Conservation (phyloP, 37 sponge, comb jelly and placozoan species). For the Petrosia ficiformis region DNA sequence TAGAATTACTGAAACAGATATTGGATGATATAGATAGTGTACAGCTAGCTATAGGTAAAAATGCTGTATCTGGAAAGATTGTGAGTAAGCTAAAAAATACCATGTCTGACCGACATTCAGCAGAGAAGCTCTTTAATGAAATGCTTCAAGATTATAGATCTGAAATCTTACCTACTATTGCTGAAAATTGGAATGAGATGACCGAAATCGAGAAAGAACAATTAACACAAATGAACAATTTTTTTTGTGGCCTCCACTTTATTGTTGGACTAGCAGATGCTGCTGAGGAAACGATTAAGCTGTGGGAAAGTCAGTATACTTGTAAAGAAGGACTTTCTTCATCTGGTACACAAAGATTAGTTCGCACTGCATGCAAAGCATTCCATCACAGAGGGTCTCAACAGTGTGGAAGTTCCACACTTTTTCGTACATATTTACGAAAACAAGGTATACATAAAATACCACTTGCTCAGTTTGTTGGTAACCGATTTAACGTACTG, state of each 20-base stretch:
- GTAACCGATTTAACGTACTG: conserved; percentile 39
- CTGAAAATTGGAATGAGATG: conserved; percentile 6
- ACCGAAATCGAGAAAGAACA: conserved; percentile 2
- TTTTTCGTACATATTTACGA: neutral
- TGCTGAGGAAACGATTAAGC: conserved; percentile 10
- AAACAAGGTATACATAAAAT: conserved; percentile 1
- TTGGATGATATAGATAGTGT: conserved; percentile 36
- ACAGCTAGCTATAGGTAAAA: too few species aligned
- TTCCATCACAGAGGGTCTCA: neutral
- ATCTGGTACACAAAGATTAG: too few species aligned
- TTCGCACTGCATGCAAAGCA: neutral
- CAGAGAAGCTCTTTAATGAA: too few species aligned
- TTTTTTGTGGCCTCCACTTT: too few species aligned
- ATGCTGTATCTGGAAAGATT: too few species aligned
- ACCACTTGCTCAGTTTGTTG: conserved; percentile 19
- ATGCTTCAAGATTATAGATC: conserved; percentile 9
- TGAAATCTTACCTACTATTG: conserved; percentile 16
- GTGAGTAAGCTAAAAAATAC: too few species aligned
- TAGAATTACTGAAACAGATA: conserved; percentile 17
- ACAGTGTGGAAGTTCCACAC: neutral
- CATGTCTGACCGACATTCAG: too few species aligned
- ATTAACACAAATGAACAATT: conserved; percentile 23
- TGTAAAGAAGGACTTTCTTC: neutral
- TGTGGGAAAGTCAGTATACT: conserved; percentile 7
- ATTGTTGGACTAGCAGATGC: conserved; percentile 32